Evolutionary conservation across 1,140 invertebrate species (phyloP).

Genomic region (Drosophila saltans): DNA sequence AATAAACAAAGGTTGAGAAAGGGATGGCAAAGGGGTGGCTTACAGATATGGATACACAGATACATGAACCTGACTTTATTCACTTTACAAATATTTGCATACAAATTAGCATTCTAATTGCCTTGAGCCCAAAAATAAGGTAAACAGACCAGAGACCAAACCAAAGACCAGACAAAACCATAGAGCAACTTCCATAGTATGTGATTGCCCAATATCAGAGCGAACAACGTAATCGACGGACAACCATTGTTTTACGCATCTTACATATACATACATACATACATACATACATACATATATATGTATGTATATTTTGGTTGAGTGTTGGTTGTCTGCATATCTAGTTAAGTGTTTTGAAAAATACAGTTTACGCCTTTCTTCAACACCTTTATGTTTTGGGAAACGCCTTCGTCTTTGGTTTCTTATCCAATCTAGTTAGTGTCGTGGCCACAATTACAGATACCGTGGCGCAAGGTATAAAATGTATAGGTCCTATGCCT

Average conservation of each 20-base stretch:
- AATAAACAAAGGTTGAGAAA: constrained; percentile 37
- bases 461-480: constrained; percentile 36
- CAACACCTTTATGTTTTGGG: constrained; percentile 48
- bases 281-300: background rate
- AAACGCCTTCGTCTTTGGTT: constrained; percentile 19
- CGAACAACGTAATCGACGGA: constrained; percentile 15
- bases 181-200: constrained; percentile 11
- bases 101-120: constrained; percentile 80
- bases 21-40: constrained; percentile 32
- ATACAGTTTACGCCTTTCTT: constrained; percentile 77
- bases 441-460: constrained; percentile 44
- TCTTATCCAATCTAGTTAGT: background rate
- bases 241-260: constrained; percentile 57
- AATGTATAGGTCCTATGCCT: constrained; percentile 16
- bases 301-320: constrained; percentile 3
- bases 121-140: constrained; percentile 69
- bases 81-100: constrained; percentile 75
- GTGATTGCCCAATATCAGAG: constrained; percentile 30
- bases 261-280: background rate
- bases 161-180: constrained; percentile 15
- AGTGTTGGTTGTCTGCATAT: constrained; percentile 20
- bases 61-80: constrained; percentile 34
- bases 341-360: constrained; percentile 76
- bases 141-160: constrained; percentile 38
- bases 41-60: constrained; percentile 28